Evolutionary conservation across 2,113 vertebrate species (phyloP), one percentile per base, ranked within the genome.

Genomic region (Nestor notabilis): DNA sequence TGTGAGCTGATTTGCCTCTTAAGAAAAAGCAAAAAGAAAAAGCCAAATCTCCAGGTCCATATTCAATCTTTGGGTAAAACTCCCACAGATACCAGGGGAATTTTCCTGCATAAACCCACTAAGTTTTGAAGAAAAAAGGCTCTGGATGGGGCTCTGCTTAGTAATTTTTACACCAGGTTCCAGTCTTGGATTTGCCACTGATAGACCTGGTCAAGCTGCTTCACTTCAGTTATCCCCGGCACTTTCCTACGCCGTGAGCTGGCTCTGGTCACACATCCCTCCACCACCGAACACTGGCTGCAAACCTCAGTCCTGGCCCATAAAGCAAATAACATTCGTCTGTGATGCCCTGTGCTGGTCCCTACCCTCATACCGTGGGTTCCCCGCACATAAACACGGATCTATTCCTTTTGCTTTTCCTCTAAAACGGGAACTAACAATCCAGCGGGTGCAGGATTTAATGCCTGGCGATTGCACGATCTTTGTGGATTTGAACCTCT

Each of bases 351-450:
- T 60, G 2, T 58, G 47, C 55, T 17, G 0, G 4, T 52, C 68
- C 68, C 10, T 50, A 3, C 47, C 56, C 61, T 70, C 2, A 0
- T 35, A 11, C 46, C 8, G 0, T 33, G 10, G 28, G 27, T 56
- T 66, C 28, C 47, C 44, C 0, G 0, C 0, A 0, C 5, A 0
- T 12, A 39, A 72, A 1, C 43, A 53, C 0, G 0, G 20, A 37
- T 65, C 44, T 24, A 4, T 72, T 68, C 21, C 17, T 49, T 43
- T 5, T 2, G 2, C 16, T 71, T 87, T 43, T 25, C 39, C 33
- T 46, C 18, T 16, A 5, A 83, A 90, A 66, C 0, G 2, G 23
- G 31, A 79, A 25, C 21, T 13, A 69, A 46, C 20, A 4, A 85
- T 17, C 47, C 1, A 0, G 25, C 2, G 18, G 39, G 43, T 10